Evolutionary conservation across 2,888 invertebrate species (phyloP), one percentile per base, ranked within the genome.

Genomic region (Anthoptus insignis): DNA sequence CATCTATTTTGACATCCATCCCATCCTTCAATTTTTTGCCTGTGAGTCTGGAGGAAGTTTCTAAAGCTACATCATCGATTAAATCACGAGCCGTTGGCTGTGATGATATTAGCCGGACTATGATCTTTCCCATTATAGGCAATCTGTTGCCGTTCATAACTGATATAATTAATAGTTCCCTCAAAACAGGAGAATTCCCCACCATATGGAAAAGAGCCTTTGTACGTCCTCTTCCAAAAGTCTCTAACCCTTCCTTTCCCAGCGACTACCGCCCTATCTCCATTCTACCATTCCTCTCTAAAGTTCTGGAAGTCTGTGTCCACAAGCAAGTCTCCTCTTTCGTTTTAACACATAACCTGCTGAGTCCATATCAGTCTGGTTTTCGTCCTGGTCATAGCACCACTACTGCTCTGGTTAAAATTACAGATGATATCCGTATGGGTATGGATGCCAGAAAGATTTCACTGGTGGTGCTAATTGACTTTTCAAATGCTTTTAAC

Each of bases 251-350:
- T 2, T 13, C 24, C 1, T 3, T 13, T 14, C 19, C 32, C 11
- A n/a, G 27, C 4, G 24, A 66, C 9, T 66, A 14, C 22, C 49
- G 64, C 0, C 66, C 63, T 1, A 64, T n/a, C n/a, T n/a, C n/a
- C n/a, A n/a, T n/a, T n/a, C n/a, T n/a, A n/a, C n/a, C n/a, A n/a
- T n/a, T n/a, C 34, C 64, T 67, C 4, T 67, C 67, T 3, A 64
- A 67, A 34, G 54, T 67, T 39, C 47, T 64, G 7, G 60, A 67
- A 45, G 37, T 49, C 29, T 50, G 49, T 47, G 67, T 60, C 0
- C 57, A 57, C 21, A 19, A 21, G 9, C 67, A 67, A 53, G 7
- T 64, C 4, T 58, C 60, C 3, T 9, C 11, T 7, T 52, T 49
- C 24, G 6, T 59, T 14, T 9, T 5, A n/a, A 29, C 5, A 9